phyloP scores from a whole-genome alignment of 2,888 invertebrate genomes.

The Pristionchus maxplancki region DNA sequence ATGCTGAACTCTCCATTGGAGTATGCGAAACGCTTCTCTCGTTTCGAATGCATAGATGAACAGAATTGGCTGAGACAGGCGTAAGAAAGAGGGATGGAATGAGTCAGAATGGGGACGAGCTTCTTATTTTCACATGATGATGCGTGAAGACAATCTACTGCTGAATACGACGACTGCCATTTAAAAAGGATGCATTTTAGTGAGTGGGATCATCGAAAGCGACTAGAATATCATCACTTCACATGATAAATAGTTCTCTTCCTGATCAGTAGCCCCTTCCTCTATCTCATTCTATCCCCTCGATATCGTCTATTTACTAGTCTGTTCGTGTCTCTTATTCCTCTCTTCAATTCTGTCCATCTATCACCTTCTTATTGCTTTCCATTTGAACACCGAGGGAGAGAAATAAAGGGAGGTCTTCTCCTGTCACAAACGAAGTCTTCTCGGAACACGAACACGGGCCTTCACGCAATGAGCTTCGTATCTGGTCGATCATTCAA shows the following conservation, averaged over 20 bases:
- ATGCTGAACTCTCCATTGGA: neutral
- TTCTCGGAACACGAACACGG: neutral
- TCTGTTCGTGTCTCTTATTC: neutral
- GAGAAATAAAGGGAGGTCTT: neutral
- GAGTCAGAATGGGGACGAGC: neutral
- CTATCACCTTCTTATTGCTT: slow-evolving; percentile 44
- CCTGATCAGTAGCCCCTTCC: neutral
- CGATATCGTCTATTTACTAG: neutral
- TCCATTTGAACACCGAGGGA: slow-evolving; percentile 7
- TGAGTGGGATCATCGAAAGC: too few relatives aligned
- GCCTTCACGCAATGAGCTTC: neutral
- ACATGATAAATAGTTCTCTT: too few relatives aligned
- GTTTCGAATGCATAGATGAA: neutral
- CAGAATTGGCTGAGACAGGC: neutral
- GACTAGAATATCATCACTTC: too few relatives aligned
- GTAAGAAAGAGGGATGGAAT: neutral
- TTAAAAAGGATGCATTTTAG: too few relatives aligned
- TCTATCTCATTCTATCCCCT: neutral
- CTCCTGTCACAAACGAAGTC: neutral
- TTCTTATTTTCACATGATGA: neutral
- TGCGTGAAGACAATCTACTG: neutral
- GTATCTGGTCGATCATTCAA: neutral
- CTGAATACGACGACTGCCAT: too few relatives aligned
- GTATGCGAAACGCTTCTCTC: slow-evolving; percentile 34
- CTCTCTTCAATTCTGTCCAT: slow-evolving; percentile 24